Conservation (phyloP, 2,888 invertebrate species). For the Fissipunctia ypsillon region DNA sequence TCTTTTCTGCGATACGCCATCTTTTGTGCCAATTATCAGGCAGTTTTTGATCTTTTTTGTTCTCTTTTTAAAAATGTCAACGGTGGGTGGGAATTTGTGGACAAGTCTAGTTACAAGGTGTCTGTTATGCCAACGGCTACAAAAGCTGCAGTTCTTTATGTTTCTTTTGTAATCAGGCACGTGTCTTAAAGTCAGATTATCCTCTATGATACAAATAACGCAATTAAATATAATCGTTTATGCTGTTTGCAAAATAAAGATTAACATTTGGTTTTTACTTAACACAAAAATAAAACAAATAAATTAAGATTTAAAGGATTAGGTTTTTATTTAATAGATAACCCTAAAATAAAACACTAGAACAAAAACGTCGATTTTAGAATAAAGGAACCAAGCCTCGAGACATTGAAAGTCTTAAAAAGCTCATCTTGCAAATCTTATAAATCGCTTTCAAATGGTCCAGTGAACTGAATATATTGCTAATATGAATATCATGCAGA, state of each 20-base stretch:
- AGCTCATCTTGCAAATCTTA: conserved; percentile 21
- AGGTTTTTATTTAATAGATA: background rate
- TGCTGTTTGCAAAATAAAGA: conserved; percentile 51
- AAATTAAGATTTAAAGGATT: background rate
- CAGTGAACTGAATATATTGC: conserved; percentile 47
- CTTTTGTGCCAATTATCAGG: conserved; percentile 89
- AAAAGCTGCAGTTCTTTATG: background rate
- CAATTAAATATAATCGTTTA: conserved; percentile 40
- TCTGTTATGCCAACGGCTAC: conserved; percentile 37
- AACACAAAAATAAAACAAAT: conserved; percentile 1
- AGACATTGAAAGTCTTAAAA: conserved; percentile 31
- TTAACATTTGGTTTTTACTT: conserved; percentile 14
- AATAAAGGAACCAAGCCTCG: conserved; percentile 34
- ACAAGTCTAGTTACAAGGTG: conserved; percentile 65
- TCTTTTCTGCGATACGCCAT: conserved; percentile 84
- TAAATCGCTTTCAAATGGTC: conserved; percentile 23
- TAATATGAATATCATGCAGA: conserved; percentile 26
- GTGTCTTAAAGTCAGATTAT: conserved; percentile 16
- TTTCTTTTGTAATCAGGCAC: conserved; percentile 3
- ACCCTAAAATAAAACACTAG: background rate
- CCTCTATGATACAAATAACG: conserved; percentile 35
- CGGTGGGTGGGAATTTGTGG: conserved; percentile 83
- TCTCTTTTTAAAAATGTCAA: conserved; percentile 75
- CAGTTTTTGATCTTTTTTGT: conserved; percentile 76
- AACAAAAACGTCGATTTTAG: conserved; percentile 24